Percentiles rank a stretch among this genome's conserved stretches.
Evolutionary conservation across 1,140 invertebrate genomes (phyloP).

Genomic region (Tetramorium simillimum): DNA sequence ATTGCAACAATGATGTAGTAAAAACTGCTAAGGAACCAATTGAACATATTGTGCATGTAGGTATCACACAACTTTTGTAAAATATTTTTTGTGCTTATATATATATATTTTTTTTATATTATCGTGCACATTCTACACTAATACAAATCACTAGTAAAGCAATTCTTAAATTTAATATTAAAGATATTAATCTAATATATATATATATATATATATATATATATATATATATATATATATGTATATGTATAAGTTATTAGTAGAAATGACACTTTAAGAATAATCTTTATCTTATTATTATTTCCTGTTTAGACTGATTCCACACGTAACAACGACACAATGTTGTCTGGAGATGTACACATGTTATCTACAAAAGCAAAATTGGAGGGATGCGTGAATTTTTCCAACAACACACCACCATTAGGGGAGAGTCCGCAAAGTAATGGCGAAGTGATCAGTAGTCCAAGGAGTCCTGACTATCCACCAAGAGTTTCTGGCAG

Average conservation of each 20-base stretch:
- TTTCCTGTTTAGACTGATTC: conserved; percentile 73
- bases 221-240: no score
- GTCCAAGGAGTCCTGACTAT: conserved; percentile 83
- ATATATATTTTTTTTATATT: neutral
- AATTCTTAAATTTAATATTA: neutral
- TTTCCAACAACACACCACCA: conserved; percentile 79
- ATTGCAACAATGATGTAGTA: conserved; percentile 70
- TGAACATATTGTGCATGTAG: conserved; percentile 72
- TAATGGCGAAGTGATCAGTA: conserved; percentile 76
- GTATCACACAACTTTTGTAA: conserved; percentile 48
- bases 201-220: no score
- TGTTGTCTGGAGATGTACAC: conserved; percentile 59
- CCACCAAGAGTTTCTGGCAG: conserved; percentile 78
- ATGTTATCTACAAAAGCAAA: conserved; percentile 61
- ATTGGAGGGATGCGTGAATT: conserved; percentile 77
- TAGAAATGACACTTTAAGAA: neutral
- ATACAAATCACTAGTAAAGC: neutral
- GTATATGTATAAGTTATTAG: no score
- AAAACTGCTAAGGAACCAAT: conserved; percentile 68
- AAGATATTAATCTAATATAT: no score
- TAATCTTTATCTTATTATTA: conserved; percentile 11
- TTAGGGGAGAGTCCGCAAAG: conserved; percentile 81
- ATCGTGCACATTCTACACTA: neutral
- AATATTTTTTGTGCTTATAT: conserved; percentile 10
- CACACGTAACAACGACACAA: conserved; percentile 67